Conservation (phyloP, 2,797 vertebrate species). For the Arctocebus calabarensis region DNA sequence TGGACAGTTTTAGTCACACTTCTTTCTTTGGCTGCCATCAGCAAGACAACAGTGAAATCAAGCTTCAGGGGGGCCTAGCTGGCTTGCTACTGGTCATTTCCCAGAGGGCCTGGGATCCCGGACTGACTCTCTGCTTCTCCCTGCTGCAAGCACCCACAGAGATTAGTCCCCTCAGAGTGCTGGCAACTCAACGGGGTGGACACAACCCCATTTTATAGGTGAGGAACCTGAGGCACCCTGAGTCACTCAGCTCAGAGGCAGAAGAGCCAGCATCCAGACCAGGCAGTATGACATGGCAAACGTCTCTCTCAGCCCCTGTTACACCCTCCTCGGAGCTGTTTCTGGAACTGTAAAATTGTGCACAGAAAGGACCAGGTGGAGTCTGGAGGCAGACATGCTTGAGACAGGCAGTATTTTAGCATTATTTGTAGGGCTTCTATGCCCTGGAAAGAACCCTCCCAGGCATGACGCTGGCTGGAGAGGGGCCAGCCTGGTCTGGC, state of each 20-base stretch:
- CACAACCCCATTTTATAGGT: background rate
- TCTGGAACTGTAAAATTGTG: background rate
- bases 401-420: background rate
- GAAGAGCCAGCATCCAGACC: background rate
- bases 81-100: slow-evolving; percentile 11
- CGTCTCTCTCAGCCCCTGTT: background rate
- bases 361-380: background rate
- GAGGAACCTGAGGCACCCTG: background rate
- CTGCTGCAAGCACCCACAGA: background rate
- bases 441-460: background rate
- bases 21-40: slow-evolving; percentile 59
- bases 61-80: background rate
- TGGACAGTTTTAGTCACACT: slow-evolving; percentile 68
- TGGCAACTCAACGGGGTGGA: background rate
- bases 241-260: background rate
- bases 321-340: background rate
- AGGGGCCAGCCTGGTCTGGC: background rate
- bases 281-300: background rate
- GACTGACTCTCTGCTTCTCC: background rate
- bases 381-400: background rate
- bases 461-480: background rate
- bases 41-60: slow-evolving; percentile 30
- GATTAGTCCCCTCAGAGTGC: background rate
- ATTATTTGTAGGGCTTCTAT: background rate
- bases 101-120: background rate